phyloP scores from a whole-genome alignment of 2,113 vertebrate genomes.

The Rallus limicola region DNA sequence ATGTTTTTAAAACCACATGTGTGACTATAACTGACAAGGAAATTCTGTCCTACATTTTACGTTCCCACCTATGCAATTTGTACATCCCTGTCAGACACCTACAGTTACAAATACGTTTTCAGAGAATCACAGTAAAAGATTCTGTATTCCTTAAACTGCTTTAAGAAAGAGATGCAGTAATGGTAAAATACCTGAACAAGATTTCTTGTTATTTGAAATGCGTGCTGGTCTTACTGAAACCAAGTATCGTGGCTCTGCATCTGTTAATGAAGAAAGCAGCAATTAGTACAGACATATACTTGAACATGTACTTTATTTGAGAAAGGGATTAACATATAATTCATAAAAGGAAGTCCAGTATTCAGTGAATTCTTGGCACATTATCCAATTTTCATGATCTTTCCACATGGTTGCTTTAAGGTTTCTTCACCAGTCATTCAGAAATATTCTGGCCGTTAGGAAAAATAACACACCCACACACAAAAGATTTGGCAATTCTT shows the following conservation, averaged over 20 bases:
- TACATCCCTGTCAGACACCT: neutral
- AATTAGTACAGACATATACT: neutral
- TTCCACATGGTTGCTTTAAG: neutral
- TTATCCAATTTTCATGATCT: neutral
- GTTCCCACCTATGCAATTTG: accelerated
- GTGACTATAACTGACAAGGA: neutral
- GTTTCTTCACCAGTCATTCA: neutral
- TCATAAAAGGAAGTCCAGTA: neutral
- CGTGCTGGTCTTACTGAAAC: constrained; percentile 87
- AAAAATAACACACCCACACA: neutral
- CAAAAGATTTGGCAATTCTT: neutral
- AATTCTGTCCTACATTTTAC: neutral
- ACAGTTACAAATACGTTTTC: neutral
- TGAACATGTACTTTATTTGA: neutral
- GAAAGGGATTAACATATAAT: neutral
- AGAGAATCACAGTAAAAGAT: neutral
- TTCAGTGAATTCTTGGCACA: neutral
- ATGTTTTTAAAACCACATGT: neutral
- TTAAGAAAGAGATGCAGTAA: neutral
- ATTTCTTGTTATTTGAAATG: constrained; percentile 86
- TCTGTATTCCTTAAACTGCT: neutral
- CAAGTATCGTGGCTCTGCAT: constrained; percentile 93
- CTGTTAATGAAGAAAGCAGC: constrained; percentile 71
- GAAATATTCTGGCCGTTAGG: neutral
- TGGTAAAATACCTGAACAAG: constrained; percentile 85